Evolutionary conservation across 2,113 vertebrate species (phyloP).

Genomic region (Ciconia stormi): DNA sequence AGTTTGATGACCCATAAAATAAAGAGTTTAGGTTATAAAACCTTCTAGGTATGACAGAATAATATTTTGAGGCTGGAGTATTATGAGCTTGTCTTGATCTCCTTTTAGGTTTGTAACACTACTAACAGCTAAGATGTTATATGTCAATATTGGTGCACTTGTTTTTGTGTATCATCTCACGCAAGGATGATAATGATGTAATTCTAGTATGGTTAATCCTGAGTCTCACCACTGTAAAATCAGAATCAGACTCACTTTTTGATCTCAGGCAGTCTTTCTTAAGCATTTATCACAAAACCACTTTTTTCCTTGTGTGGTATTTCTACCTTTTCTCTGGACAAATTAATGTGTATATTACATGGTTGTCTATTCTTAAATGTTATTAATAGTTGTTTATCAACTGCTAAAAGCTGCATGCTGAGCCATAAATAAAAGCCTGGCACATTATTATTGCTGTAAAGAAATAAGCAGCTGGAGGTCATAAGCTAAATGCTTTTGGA

Average conservation of each 20-base stretch:
- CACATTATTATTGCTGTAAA: conserved; percentile 3
- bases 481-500: conserved; percentile 2
- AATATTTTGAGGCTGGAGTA: neutral
- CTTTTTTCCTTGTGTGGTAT: neutral
- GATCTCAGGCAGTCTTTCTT: neutral
- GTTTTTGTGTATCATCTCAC: neutral
- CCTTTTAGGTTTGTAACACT: neutral
- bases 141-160: neutral
- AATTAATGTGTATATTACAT: neutral
- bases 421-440: conserved; percentile 9
- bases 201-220: neutral
- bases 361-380: conserved; percentile 5
- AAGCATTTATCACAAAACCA: neutral
- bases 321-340: neutral
- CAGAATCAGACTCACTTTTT: neutral
- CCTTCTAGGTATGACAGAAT: neutral
- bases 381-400: conserved; percentile 41
- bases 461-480: conserved; percentile 25
- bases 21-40: neutral
- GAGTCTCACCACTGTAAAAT: neutral
- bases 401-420: conserved; percentile 11
- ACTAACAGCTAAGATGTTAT: neutral
- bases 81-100: neutral
- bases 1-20: neutral
- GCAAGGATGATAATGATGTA: neutral